These are phyloP conservation scores for Heterodera carotae DNA, from an alignment of 1,140 invertebrate genomes.

Conservation along the genomic window DNA sequence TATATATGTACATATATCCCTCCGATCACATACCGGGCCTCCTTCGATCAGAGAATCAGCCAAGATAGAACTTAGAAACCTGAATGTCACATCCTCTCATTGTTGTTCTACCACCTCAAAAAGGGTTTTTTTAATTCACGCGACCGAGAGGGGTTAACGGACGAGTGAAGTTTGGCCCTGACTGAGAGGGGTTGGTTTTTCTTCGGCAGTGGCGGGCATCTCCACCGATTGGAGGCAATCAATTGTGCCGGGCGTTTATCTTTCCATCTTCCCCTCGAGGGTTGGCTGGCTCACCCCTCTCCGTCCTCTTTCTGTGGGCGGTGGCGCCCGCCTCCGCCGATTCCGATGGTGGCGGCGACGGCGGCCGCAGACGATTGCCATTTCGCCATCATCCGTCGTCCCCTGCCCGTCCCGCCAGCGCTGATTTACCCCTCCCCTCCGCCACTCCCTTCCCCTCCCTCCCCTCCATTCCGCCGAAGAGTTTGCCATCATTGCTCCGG, in stretches of 20 bases:
- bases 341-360: neutral
- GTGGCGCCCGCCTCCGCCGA: too few species aligned
- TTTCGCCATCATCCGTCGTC: neutral
- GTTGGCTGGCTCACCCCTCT: neutral
- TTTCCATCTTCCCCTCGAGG: neutral
- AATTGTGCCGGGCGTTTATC: conserved; percentile 2
- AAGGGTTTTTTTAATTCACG: neutral
- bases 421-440: neutral
- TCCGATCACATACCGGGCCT: too few species aligned
- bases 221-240: neutral
- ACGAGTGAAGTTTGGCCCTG: neutral
- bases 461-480: neutral
- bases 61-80: too few species aligned
- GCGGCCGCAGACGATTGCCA: conserved; percentile 1
- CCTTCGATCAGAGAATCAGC: too few species aligned
- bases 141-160: too few species aligned
- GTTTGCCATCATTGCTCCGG: neutral
- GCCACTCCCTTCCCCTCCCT: neutral
- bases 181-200: neutral
- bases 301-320: neutral
- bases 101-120: too few species aligned
- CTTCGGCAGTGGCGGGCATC: neutral
- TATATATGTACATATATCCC: too few species aligned
- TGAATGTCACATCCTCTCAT: too few species aligned
- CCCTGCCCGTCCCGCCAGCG: neutral